Percentiles rank a stretch among this genome's conserved stretches.
Evolutionary conservation across 2,888 invertebrate genomes (phyloP).

Genomic region (Herminia tarsipennalis): DNA sequence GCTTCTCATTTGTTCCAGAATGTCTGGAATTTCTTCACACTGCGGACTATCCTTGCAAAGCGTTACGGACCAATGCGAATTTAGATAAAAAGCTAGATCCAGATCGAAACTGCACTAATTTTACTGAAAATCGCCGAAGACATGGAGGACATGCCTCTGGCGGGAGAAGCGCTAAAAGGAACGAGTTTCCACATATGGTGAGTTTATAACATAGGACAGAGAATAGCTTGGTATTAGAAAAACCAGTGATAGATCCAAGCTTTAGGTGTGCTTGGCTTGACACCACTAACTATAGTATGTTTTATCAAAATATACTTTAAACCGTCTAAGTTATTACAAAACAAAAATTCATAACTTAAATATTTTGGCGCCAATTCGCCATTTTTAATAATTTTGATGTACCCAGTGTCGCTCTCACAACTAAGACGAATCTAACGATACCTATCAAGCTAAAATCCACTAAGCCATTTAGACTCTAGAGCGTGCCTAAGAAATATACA

Average conservation of each 20-base stretch:
- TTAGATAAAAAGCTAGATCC: neutral
- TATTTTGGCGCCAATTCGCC: too few relatives aligned
- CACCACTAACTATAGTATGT: too few relatives aligned
- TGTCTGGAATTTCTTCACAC: neutral
- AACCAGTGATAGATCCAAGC: neutral
- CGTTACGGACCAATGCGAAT: rapidly evolving
- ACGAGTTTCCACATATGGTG: neutral
- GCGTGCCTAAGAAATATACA: too few relatives aligned
- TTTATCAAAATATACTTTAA: too few relatives aligned
- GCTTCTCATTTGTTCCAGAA: neutral
- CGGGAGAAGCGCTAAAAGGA: neutral
- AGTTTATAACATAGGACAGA: neutral
- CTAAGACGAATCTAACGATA: too few relatives aligned
- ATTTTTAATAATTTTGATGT: too few relatives aligned
- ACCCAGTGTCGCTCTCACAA: too few relatives aligned
- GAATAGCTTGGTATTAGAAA: too few relatives aligned
- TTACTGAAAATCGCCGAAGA: rapidly evolving
- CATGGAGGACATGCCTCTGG: neutral
- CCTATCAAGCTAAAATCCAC: too few relatives aligned
- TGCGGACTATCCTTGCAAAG: neutral
- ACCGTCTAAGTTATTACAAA: too few relatives aligned
- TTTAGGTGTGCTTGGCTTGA: neutral
- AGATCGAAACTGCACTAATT: neutral
- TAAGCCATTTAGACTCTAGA: too few relatives aligned
- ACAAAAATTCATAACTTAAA: too few relatives aligned